Percentiles rank a stretch among this genome's conserved stretches.
These are phyloP conservation scores for Solen grandis DNA, from an alignment of 1,140 invertebrate species.

Conservation along the genomic window DNA sequence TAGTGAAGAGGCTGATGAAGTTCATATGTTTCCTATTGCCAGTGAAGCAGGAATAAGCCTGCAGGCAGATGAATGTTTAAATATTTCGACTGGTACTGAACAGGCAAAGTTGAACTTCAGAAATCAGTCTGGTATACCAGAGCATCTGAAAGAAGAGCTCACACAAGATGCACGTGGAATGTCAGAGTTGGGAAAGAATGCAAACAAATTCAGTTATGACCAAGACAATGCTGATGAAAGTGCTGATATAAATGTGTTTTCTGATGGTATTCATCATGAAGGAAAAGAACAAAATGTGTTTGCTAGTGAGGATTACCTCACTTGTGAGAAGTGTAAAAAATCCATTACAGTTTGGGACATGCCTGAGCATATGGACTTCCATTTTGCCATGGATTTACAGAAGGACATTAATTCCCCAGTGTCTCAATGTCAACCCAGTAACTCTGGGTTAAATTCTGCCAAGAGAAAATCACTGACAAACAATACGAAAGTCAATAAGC, in stretches of 20 bases:
- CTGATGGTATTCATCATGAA: not conserved
- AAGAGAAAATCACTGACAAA: slow-evolving; percentile 27
- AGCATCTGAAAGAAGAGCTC: too few species aligned
- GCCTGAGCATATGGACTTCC: slow-evolving; percentile 81
- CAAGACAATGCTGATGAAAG: not conserved
- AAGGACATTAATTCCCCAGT: slow-evolving; percentile 48
- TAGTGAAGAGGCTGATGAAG: too few species aligned
- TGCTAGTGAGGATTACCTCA: slow-evolving; percentile 61
- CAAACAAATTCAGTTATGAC: not conserved
- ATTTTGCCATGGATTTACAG: slow-evolving; percentile 80
- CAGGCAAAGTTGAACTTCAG: too few species aligned
- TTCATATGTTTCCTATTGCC: too few species aligned
- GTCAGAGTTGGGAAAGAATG: too few species aligned
- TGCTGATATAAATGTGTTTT: not conserved
- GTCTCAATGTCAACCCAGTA: not conserved
- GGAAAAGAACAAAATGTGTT: not conserved
- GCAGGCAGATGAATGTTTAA: too few species aligned
- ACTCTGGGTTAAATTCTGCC: too few species aligned
- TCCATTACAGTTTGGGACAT: slow-evolving; percentile 78
- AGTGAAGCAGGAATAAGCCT: too few species aligned
- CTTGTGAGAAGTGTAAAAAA: slow-evolving; percentile 79
- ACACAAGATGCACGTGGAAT: too few species aligned
- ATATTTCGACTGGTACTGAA: too few species aligned
- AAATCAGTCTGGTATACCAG: too few species aligned
- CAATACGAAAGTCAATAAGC: slow-evolving; percentile 20